Base-by-base conservation (phyloP, 2,113 vertebrate species). In the Burhinus oedicnemus region DNA sequence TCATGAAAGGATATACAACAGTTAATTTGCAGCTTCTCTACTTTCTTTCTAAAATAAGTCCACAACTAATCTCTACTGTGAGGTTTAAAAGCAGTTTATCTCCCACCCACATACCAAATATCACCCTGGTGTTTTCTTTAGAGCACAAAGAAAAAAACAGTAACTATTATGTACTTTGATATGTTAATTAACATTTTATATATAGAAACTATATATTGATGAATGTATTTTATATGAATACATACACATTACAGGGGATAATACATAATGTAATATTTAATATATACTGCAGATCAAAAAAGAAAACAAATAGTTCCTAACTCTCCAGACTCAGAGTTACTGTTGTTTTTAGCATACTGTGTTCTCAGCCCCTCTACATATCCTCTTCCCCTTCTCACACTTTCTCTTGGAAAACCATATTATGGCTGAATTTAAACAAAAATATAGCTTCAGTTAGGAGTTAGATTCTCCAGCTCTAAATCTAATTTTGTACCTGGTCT, bases 61-160 rank as follows among this genome's bases (percentile, higher is more conserved):
- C 88, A 96, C 62, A 93, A 86, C 71, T 93, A 95, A 96, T 93
- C 68, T 90, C 27, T 64, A 82, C 79, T 32, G 19, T 44, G 61
- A 89, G 36, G 78, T 66, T 95, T 92, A 95, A 97, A 95, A 95
- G 91, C 80, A 78, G 65, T 85, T 94, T 95, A 87, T 94, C 69
- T 96, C 92, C 65, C 83, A 92, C 83, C 47, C 60, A 87, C 82
- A 62, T 74, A 65, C 57, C 27, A 20, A 4, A 5, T 27, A 64
- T 19, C 30, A 54, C 14, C 6, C 5, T 13, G 2, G 36, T 18
- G 14, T 40, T 52, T 65, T 38, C 20, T 80, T 65, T 45, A 17
- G 20, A 42, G 13, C 9, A 26, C 34, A 87, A n/a, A n/a, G n/a
- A 47, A 86, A 62, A 75, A 52, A 1, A 3, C 4, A 82, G 10